Conservation (phyloP, 2,888 invertebrate species). For the Pegoplata infirma region DNA sequence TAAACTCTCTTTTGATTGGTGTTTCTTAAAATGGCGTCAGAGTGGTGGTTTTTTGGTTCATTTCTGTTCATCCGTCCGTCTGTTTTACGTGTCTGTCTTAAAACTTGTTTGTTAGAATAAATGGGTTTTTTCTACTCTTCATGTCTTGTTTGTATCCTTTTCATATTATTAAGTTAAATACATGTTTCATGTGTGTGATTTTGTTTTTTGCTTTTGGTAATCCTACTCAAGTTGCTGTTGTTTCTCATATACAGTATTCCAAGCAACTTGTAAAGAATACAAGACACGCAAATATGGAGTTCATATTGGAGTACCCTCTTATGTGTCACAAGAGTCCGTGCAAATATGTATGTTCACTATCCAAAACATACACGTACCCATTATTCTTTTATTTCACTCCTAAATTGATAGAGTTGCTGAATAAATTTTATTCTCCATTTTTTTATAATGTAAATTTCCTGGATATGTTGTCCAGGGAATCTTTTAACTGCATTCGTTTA, state of each 20-base stretch:
- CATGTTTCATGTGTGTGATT: constrained; percentile 1
- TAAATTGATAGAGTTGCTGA: constrained; percentile 15
- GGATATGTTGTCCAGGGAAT: too few relatives aligned
- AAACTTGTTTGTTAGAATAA: not conserved
- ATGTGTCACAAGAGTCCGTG: constrained; percentile 49
- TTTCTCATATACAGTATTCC: constrained; percentile 7
- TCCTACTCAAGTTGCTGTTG: constrained; percentile 23
- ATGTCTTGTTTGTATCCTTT: constrained; percentile 44
- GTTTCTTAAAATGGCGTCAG: not conserved
- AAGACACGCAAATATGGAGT: constrained; percentile 50
- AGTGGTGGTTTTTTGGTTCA: constrained; percentile 2
- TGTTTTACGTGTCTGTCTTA: not conserved
- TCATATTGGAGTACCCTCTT: constrained; percentile 63
- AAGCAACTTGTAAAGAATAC: constrained; percentile 29
- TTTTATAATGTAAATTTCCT: not conserved
- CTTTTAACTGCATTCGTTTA: too few relatives aligned
- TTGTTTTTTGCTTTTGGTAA: constrained; percentile 2
- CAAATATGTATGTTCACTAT: constrained; percentile 7
- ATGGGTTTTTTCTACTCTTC: not conserved
- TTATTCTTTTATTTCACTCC: not conserved
- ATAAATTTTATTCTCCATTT: not conserved
- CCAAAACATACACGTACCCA: constrained; percentile 2
- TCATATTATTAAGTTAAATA: constrained; percentile 15
- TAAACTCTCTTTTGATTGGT: constrained; percentile 36
- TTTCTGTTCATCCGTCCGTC: constrained; percentile 12